A percentile compares a stretch with the other conserved stretches of the same genome.
Evolutionary conservation across 1,140 invertebrate genomes (phyloP).

Genomic region (Aplysia californica): DNA sequence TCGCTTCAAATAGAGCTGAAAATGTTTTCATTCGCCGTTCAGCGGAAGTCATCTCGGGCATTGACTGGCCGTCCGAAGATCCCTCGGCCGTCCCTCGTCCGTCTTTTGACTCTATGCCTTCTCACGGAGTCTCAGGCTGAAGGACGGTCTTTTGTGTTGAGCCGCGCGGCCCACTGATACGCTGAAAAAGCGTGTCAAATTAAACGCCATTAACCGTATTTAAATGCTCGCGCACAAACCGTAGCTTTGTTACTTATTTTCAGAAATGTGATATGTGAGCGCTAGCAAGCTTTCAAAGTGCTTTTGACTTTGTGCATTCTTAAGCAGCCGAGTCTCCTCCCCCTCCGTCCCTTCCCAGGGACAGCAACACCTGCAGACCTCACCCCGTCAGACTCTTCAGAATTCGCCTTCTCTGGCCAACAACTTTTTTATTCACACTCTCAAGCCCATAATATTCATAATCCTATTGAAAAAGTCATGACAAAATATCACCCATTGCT

Average conservation of each 20-base stretch:
- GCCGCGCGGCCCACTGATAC: background rate
- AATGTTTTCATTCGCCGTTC: constrained; percentile 32
- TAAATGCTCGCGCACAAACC: constrained; percentile 23
- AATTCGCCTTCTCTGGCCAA: background rate
- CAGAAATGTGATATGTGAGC: background rate
- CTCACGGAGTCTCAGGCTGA: background rate
- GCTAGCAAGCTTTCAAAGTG: background rate
- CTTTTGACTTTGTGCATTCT: constrained; percentile 5
- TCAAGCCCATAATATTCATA: constrained; percentile 21
- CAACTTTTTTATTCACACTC: background rate
- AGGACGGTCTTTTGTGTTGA: background rate
- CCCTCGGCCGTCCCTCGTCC: background rate
- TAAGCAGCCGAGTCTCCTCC: constrained; percentile 5
- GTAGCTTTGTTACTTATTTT: constrained; percentile 21
- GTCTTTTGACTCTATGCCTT: constrained; percentile 3
- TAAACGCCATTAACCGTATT: constrained; percentile 34
- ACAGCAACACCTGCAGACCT: constrained; percentile 14
- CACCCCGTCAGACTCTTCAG: background rate
- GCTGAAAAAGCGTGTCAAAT: constrained; percentile 37
- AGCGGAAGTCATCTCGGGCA: constrained; percentile 11
- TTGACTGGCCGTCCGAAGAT: constrained; percentile 24
- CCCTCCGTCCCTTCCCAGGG: background rate
- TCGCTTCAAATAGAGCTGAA: constrained; percentile 36
- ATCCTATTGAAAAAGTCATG: background rate
- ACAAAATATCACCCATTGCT: background rate